Base-by-base conservation (phyloP, 37 sponge, comb jelly and placozoan species). In the Oopsacas minuta region DNA sequence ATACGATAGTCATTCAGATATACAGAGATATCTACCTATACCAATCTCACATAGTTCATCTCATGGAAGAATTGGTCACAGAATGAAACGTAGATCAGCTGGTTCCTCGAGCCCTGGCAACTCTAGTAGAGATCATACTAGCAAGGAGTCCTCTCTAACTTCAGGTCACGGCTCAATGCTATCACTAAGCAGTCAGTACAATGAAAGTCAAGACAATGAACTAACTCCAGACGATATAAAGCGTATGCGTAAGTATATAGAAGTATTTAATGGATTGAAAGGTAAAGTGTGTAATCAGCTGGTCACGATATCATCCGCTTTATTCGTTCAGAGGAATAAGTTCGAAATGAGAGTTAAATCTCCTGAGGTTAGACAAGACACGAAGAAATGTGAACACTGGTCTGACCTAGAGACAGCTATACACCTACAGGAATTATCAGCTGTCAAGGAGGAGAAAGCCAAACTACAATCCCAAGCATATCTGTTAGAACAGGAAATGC, bases 291-390 rank as follows among this genome's bases (percentile, higher is more conserved):
- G 75, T 61, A 61, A 61, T 34, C 75, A 61, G 22, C 22, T 61
- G 75, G 75, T 61, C 32, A 7, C 75, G 7, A 34, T 61, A 7
- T 7, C 7, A 25, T 10, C 28, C 75, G 75, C 75, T 61, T 12
- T 61, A 34, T 61, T 61, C 75, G 75, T 32, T 61, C 75, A 61
- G 75, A 61, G 75, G 28, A 61, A 61, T n/a, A 61, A 61, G 22
- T 61, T 61, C 30, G 75, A 61, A 20, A 32, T 61, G 75, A 3
- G 30, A n/a, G 75, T 61, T 32, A 61, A 61, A 34, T 61, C 75
- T 12, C 75, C 75, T 3, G 75, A 61, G 30, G 75, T 61, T 5
- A 25, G 75, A n/a, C 20, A 61, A 12, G 75, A 61, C 75, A 61
- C 30, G 28, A 61, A n/a, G 28, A 25, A 5, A 3, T 25, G 75